Evolutionary conservation across 2,797 vertebrate species (phyloP).

Genomic region (Etheostoma perlongum): DNA sequence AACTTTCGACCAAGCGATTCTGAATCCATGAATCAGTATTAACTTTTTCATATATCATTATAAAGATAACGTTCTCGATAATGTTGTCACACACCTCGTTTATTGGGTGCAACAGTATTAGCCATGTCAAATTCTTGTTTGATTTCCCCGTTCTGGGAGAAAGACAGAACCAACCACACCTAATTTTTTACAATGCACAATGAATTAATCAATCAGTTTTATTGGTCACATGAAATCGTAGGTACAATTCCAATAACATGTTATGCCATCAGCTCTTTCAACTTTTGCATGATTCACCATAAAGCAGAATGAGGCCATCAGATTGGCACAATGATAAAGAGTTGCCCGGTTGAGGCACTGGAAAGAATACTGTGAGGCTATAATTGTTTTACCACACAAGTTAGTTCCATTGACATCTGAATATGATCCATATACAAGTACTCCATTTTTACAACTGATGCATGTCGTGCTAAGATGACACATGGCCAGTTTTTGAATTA

Average conservation of each 20-base stretch:
- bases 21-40: neutral
- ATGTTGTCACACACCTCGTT: neutral
- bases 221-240: too few relatives aligned
- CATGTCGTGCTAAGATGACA: neutral
- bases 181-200: neutral
- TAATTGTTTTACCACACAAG: neutral
- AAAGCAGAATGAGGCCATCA: too few relatives aligned
- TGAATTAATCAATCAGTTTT: neutral
- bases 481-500: neutral
- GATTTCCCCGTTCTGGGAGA: neutral
- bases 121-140: neutral
- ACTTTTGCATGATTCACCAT: too few relatives aligned
- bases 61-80: neutral
- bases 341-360: too few relatives aligned
- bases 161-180: conserved; percentile 3
- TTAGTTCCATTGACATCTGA: neutral
- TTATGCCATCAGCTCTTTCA: too few relatives aligned
- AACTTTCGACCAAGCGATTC: neutral
- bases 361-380: neutral
- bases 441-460: neutral
- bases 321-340: too few relatives aligned
- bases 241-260: too few relatives aligned
- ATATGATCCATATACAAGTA: neutral
- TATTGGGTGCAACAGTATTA: neutral
- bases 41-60: neutral